These are phyloP conservation scores for Onychomys torridus DNA, from an alignment of 2,797 vertebrate species.

Conservation along the genomic window DNA sequence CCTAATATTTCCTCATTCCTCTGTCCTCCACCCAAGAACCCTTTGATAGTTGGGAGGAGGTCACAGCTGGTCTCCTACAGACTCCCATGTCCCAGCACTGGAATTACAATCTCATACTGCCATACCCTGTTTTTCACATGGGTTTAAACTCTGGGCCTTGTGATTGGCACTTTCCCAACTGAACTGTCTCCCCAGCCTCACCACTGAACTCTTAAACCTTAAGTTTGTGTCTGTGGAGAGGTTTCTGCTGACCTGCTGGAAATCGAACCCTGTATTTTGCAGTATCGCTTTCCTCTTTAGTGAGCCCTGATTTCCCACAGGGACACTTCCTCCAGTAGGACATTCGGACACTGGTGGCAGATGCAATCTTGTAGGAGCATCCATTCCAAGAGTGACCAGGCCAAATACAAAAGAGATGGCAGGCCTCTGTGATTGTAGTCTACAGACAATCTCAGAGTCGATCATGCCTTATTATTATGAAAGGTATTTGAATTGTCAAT, in stretches of 20 bases:
- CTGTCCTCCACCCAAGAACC: too few species aligned
- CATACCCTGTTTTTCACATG: not conserved
- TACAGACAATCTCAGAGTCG: not conserved
- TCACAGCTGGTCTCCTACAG: too few species aligned
- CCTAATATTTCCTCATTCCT: too few species aligned
- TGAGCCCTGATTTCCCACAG: constrained; percentile 8
- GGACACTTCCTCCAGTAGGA: not conserved
- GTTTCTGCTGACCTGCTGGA: constrained; percentile 19
- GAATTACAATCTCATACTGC: not conserved
- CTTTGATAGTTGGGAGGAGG: too few species aligned
- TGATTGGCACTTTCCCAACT: not conserved
- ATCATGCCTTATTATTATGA: not conserved
- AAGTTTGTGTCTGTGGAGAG: not conserved
- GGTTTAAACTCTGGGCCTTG: not conserved
- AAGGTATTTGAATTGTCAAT: not conserved
- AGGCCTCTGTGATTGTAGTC: not conserved
- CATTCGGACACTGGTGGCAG: not conserved
- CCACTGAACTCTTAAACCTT: not conserved
- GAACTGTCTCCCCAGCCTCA: not conserved
- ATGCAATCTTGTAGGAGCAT: not conserved
- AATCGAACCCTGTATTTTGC: constrained; percentile 39
- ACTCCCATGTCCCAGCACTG: not conserved
- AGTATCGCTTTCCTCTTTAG: not conserved
- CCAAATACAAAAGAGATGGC: not conserved
- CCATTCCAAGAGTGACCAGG: not conserved